Evolutionary conservation across 2,888 invertebrate species (phyloP).

Genomic region (Troides oblongomaculatus): DNA sequence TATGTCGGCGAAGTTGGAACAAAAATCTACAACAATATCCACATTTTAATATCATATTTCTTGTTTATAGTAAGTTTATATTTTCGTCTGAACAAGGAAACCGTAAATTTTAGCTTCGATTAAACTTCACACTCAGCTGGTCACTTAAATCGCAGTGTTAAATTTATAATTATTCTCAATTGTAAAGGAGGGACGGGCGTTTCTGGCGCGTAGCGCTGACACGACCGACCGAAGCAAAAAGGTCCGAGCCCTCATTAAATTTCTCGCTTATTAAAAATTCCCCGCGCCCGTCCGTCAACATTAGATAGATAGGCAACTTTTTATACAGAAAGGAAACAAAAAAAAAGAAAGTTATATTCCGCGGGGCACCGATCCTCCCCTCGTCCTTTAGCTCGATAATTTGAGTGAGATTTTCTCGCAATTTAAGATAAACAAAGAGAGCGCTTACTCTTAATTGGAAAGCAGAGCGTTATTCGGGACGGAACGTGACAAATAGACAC

Average conservation of each 20-base stretch:
- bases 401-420: constrained; percentile 81
- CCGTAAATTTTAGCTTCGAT: neutral
- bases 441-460: constrained; percentile 80
- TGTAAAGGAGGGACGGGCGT: constrained; percentile 47
- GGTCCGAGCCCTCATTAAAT: constrained; percentile 73
- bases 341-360: constrained; percentile 64
- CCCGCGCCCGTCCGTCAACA: constrained; percentile 66
- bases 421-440: constrained; percentile 81
- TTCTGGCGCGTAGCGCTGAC: constrained; percentile 56
- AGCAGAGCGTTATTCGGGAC: constrained; percentile 78
- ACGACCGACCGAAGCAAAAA: constrained; percentile 62
- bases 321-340: constrained; percentile 70
- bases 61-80: too few species aligned
- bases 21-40: too few species aligned
- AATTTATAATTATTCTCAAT: constrained; percentile 18
- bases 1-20: neutral
- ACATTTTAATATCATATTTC: too few species aligned
- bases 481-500: constrained; percentile 80
- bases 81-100: neutral
- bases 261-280: constrained; percentile 81
- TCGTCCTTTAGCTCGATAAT: constrained; percentile 77
- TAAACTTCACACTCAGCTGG: constrained; percentile 10
- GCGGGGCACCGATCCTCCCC: constrained; percentile 66
- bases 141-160: constrained; percentile 4
- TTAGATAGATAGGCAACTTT: constrained; percentile 74